Conservation (phyloP, 1,140 invertebrate genomes). For the Caenorhabditis inopinata region DNA sequence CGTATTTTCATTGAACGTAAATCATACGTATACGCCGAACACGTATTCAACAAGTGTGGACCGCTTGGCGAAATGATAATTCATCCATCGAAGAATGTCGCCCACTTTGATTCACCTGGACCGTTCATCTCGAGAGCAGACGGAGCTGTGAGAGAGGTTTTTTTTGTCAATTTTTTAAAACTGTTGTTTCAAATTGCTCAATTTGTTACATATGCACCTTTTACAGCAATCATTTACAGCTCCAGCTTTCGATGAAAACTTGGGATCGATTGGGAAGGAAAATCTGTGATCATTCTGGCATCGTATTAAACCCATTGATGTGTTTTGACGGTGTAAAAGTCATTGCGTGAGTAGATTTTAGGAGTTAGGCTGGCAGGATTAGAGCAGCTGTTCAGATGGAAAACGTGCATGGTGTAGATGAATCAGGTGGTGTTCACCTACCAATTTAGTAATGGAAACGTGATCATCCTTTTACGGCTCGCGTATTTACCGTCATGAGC, state of each 20-base stretch:
- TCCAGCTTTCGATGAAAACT: not conserved
- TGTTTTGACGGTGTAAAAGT: not conserved
- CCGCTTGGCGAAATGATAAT: slow-evolving; percentile 9
- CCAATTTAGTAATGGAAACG: not conserved
- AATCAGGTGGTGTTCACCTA: not conserved
- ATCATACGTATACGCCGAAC: not conserved
- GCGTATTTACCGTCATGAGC: no score
- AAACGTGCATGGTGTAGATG: not conserved
- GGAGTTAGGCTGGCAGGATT: not conserved
- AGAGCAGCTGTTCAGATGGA: not conserved
- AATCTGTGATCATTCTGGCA: not conserved
- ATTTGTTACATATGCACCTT: not conserved
- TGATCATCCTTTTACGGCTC: no score
- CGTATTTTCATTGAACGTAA: slow-evolving; percentile 1
- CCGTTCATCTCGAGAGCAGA: slow-evolving; percentile 7
- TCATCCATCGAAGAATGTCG: not conserved
- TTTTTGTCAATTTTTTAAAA: no score
- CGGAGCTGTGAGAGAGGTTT: not conserved
- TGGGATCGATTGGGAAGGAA: slow-evolving; percentile 5
- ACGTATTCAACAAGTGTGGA: not conserved
- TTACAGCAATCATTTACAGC: slow-evolving; percentile 4
- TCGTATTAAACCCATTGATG: not conserved
- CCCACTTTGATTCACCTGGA: not conserved
- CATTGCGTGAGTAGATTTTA: not conserved
- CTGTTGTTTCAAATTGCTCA: not conserved